A percentile compares a stretch with the other conserved stretches of the same genome.
Conservation (phyloP, 1,140 invertebrate species). For the Meteorus sp. region DNA sequence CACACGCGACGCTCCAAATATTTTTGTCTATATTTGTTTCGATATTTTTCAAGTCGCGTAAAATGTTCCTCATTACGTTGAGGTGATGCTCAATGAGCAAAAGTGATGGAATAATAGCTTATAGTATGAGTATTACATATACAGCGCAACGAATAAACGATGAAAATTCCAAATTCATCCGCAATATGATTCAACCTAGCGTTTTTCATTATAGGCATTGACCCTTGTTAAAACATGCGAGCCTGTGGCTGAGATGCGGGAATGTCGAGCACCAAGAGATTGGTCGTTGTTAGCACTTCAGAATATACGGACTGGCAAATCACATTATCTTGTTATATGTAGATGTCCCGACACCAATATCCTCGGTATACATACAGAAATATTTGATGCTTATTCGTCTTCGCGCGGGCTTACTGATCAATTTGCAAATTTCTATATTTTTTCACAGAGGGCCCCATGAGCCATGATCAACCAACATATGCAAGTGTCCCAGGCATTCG, state of each 20-base stretch:
- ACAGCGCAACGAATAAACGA: no score
- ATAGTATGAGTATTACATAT: no score
- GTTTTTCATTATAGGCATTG: conserved; percentile 65
- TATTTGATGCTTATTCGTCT: neutral
- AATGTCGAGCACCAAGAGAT: conserved; percentile 83
- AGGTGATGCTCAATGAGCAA: no score
- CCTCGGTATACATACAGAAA: conserved; percentile 67
- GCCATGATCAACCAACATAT: conserved; percentile 90
- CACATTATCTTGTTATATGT: conserved; percentile 92
- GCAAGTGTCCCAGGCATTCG: conserved; percentile 89
- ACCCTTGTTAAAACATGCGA: conserved; percentile 93
- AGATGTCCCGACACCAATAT: conserved; percentile 82
- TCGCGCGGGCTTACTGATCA: neutral
- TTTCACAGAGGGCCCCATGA: conserved; percentile 83
- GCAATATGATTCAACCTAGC: neutral
- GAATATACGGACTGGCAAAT: conserved; percentile 89
- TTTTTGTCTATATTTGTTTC: no score
- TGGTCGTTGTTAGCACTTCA: conserved; percentile 91
- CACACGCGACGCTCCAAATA: no score
- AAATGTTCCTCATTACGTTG: no score
- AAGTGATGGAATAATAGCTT: no score
- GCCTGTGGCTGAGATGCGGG: conserved; percentile 83
- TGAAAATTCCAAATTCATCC: neutral
- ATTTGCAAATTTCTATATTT: neutral
- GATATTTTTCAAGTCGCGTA: no score